phyloP scores from a whole-genome alignment of 35 echinoderm and acorn worm genomes.

The Chiridota heheva region DNA sequence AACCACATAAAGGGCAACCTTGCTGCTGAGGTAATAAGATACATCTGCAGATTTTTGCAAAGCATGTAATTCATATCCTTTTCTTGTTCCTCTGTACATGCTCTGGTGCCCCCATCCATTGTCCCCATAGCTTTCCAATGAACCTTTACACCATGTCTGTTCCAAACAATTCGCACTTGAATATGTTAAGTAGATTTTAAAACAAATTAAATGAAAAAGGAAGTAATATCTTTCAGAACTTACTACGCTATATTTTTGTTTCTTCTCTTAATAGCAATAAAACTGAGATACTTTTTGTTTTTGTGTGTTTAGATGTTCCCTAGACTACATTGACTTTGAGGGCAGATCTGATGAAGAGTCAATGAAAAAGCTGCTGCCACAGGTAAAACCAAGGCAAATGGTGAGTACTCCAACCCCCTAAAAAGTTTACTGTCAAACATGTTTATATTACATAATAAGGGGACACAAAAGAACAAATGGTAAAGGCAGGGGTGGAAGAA shows the following conservation, averaged over 20 bases:
- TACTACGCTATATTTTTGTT: background rate
- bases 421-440: background rate
- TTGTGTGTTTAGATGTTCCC: conserved; percentile 54
- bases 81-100: too few species aligned
- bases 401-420: conserved; percentile 39
- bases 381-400: conserved; percentile 94
- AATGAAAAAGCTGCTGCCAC: conserved; percentile 86
- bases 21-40: too few species aligned
- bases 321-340: conserved; percentile 99
- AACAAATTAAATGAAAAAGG: background rate
- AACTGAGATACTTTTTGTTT: background rate
- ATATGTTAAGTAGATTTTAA: background rate
- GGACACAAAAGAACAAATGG: too few species aligned
- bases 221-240: background rate
- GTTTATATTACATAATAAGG: too few species aligned
- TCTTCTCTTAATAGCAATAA: background rate
- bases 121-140: background rate
- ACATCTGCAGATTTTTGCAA: too few species aligned
- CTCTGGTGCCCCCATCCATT: too few species aligned
- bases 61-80: too few species aligned
- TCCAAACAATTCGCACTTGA: background rate
- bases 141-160: background rate
- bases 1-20: too few species aligned
- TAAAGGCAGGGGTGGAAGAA: too few species aligned
- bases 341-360: conserved; percentile 97